Conservation (phyloP, 1,140 invertebrate species). For the Drosophila paulistorum region DNA sequence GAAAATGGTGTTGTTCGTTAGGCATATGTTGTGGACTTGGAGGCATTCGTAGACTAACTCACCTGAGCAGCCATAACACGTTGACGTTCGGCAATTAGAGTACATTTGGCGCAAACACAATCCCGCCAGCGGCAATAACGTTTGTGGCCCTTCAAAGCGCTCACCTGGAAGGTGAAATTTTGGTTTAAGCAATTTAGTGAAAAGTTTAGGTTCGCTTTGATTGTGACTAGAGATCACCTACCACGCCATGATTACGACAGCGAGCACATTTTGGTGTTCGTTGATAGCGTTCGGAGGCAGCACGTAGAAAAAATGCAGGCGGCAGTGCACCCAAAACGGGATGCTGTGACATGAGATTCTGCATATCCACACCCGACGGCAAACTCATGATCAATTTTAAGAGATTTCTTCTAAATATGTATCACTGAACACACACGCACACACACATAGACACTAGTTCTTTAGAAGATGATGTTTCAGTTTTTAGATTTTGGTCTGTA, state of each 20-base stretch:
- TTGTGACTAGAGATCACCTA: slow-evolving; percentile 80
- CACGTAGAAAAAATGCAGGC: slow-evolving; percentile 92
- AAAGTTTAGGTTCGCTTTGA: not conserved
- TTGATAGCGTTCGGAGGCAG: slow-evolving; percentile 95
- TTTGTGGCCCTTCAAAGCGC: slow-evolving; percentile 98
- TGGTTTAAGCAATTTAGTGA: not conserved
- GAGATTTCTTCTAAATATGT: not conserved
- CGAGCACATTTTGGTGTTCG: slow-evolving; percentile 99
- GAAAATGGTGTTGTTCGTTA: not conserved
- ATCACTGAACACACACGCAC: slow-evolving; percentile 30
- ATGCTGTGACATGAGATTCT: slow-evolving; percentile 91
- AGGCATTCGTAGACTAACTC: slow-evolving; percentile 41
- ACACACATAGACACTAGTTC: slow-evolving; percentile 1
- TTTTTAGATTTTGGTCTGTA: slow-evolving; percentile 1
- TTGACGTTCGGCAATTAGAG: slow-evolving; percentile 98
- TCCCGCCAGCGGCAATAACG: slow-evolving; percentile 98
- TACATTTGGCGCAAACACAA: slow-evolving; percentile 98
- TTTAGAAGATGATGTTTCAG: slow-evolving; percentile 4
- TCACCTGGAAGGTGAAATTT: slow-evolving; percentile 83
- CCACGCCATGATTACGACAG: slow-evolving; percentile 98
- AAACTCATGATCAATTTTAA: slow-evolving; percentile 86
- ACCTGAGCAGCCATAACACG: slow-evolving; percentile 99
- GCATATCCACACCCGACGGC: slow-evolving; percentile 91
- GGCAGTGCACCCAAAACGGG: slow-evolving; percentile 91
- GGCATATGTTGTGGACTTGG: not conserved